Conservation (phyloP, 2,113 vertebrate species). For the Phylloscopus trochiloides region DNA sequence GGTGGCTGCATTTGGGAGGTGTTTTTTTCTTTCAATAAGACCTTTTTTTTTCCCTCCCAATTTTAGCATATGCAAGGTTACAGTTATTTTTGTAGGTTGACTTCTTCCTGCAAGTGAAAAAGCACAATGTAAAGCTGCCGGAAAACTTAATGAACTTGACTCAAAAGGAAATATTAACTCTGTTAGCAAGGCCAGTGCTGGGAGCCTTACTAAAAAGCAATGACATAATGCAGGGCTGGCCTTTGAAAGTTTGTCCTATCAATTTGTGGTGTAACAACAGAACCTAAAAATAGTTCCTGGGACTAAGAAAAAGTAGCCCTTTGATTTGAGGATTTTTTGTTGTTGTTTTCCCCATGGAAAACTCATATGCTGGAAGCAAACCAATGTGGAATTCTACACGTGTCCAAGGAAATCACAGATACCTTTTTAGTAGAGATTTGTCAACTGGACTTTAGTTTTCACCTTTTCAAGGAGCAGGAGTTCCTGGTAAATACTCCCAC, state of each 20-base stretch:
- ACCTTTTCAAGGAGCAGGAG: background rate
- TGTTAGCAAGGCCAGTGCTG: background rate
- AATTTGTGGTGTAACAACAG: background rate
- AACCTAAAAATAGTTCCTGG: background rate
- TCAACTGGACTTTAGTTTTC: background rate
- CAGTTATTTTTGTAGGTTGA: background rate
- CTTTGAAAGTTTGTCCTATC: background rate
- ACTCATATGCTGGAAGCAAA: background rate
- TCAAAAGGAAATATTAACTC: background rate
- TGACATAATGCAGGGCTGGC: background rate
- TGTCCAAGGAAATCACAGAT: background rate
- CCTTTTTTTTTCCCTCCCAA: fast-evolving
- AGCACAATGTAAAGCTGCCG: background rate
- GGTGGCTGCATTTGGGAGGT: background rate
- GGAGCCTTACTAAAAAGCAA: background rate
- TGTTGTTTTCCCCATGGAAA: background rate
- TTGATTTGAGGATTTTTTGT: background rate
- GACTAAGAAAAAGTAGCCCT: background rate
- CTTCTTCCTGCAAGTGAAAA: background rate
- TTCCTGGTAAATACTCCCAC: background rate
- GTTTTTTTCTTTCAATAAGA: background rate
- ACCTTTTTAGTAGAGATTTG: background rate
- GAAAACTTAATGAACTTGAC: background rate
- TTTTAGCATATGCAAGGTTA: background rate
- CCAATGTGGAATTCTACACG: background rate